Percentiles rank a stretch among this genome's conserved stretches.
Evolutionary conservation across 2,797 vertebrate species (phyloP).

Genomic region (Potorous gilbertii): DNA sequence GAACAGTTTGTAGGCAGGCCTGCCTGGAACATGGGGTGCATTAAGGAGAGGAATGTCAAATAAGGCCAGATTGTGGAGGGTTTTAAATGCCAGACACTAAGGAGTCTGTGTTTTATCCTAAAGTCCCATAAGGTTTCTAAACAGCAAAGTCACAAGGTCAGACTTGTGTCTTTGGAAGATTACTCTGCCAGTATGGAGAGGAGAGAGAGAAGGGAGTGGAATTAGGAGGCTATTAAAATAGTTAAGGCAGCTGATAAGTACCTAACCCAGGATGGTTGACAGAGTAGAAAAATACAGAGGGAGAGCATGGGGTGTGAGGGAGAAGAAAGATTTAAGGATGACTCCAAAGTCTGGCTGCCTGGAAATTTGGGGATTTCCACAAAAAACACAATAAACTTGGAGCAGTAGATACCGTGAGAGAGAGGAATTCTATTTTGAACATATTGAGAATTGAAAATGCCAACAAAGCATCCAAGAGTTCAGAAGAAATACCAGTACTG

Average conservation of each 20-base stretch:
- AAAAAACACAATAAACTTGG: background rate
- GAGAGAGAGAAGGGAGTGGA: background rate
- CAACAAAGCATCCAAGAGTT: background rate
- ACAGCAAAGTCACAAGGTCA: background rate
- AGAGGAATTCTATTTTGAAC: background rate
- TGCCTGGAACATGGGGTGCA: background rate
- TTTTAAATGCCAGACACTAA: background rate
- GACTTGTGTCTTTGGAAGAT: background rate
- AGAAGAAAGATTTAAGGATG: background rate
- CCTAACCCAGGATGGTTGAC: background rate
- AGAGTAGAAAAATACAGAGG: background rate
- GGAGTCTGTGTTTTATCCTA: background rate
- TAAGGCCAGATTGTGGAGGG: background rate
- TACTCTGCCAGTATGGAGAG: background rate
- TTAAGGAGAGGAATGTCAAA: background rate
- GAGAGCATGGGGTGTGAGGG: background rate
- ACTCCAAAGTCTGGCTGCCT: background rate
- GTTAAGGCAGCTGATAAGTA: background rate
- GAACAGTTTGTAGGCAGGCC: background rate
- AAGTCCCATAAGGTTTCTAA: background rate
- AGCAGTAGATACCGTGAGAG: background rate
- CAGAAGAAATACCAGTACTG: background rate
- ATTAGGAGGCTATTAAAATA: background rate
- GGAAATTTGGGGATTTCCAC: background rate
- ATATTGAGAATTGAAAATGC: background rate